Evolutionary conservation across 2,797 vertebrate genomes (phyloP), one percentile per base, ranked within the genome.

Genomic region (Smutsia temminckii): DNA sequence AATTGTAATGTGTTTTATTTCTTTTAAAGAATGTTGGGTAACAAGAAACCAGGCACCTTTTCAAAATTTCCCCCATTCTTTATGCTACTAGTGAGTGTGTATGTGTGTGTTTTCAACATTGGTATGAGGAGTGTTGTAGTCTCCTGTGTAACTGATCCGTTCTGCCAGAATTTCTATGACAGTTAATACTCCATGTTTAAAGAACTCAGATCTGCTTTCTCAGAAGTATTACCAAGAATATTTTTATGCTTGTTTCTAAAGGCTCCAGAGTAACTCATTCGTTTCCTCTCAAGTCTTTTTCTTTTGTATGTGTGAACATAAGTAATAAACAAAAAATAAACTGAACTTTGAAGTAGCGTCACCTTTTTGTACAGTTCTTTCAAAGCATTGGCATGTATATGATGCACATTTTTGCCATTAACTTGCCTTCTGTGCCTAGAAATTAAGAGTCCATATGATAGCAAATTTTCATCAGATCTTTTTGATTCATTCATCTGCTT

Each of bases 201-300:
- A 95, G 89, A 92, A 93, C 91, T 77, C 55, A 63, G 32, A 40
- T 95, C n/a, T 91, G 29, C 32, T 79, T 95, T 97, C 92, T 53
- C 85, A 89, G 37, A 97, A 88, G 51, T 93, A 85, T 96, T 94
- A 84, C 40, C 64, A 94, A 84, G 53, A 46, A 10, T 96, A 91
- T 97, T 98, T 97, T 89, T 42, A 5, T 95, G 92, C 93, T 98
- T 86, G 93, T 93, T 98, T 80, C 34, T 89, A 95, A 34, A 91
- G 77, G 80, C 46, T 95, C 25, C 71, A 81, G 85, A 96, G 55
- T 95, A 97, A 86, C 61, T 95, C 61, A 94, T 96, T 89, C 71
- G 95, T 97, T 2, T 98, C 89, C 85, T 94, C 1, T 77, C 32
- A 68, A 84, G 81, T 27, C 63, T 49, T 94, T 95, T 89, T 90